phyloP scores from a whole-genome alignment of 2,797 vertebrate species.

The Scarus forsteni region DNA sequence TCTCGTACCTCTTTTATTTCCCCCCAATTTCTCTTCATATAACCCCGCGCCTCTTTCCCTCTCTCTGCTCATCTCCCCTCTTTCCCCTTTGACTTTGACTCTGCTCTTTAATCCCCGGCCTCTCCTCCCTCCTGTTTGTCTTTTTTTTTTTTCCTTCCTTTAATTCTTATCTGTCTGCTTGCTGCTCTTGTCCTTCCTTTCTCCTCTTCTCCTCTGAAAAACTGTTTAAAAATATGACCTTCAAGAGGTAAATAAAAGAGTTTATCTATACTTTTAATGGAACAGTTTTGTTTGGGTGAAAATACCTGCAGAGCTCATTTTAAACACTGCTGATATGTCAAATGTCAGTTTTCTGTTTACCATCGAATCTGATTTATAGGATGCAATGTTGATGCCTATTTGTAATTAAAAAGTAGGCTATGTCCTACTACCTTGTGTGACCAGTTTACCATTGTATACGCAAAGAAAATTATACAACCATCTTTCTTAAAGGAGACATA shows the following conservation, averaged over 20 bases:
- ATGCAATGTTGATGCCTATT: no score
- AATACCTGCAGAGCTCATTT: no score
- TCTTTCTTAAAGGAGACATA: no score
- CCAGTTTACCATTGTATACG: no score
- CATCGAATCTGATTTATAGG: no score
- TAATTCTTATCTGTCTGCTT: constrained; percentile 2
- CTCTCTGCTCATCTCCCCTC: constrained; percentile 26
- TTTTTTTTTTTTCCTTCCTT: constrained; percentile 35
- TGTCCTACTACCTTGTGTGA: no score
- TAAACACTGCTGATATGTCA: no score
- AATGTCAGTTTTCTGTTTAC: no score
- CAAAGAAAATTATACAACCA: no score
- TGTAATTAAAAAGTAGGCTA: no score
- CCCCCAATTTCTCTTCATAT: constrained; percentile 50
- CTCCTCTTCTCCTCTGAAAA: constrained; percentile 10
- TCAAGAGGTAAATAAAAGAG: neutral
- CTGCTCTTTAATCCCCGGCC: constrained; percentile 35
- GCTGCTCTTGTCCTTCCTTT: constrained; percentile 4
- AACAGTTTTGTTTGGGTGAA: neutral
- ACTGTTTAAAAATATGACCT: neutral
- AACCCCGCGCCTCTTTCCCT: neutral
- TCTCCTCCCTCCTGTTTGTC: constrained; percentile 26
- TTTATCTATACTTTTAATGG: neutral
- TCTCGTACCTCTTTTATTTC: constrained; percentile 43
- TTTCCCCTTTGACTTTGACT: constrained; percentile 37